Evolutionary conservation across 2,113 vertebrate genomes (phyloP), one percentile per base, ranked within the genome.

Genomic region (Macaca mulatta): DNA sequence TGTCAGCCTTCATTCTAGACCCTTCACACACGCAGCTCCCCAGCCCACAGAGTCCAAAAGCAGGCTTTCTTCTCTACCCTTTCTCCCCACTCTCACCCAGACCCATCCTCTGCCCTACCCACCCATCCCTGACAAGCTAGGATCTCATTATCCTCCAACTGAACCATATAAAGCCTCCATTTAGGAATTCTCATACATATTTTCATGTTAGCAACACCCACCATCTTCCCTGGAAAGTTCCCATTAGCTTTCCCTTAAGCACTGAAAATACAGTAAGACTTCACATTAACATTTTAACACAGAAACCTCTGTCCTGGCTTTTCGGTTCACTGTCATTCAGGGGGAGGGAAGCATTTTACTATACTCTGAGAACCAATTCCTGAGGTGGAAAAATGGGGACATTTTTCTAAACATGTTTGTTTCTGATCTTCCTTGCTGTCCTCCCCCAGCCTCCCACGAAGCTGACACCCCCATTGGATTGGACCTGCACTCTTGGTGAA

Each of bases 181-280:
- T 98, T 79, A 98, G 80, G 50, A 95, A 84, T 61, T 90, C 95
- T 96, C 92, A 93, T 93, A 80, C 92, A 97, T 93, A 97, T 96
- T 92, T 93, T 57, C 93, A 95, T 80, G 75, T 84, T 87, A 75
- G 72, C 93, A 88, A 78, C 97, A 93, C 92, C 96, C 89, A 87
- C 90, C 75, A 83, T 85, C 92, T 92, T 97, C 97, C 79, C 94
- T 81, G 95, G 85, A 96, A 92, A 93, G 55, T 89, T 94, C 93
- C 79, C 82, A 52, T 94, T 72, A 74, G 85, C 16, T 40, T 84
- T 86, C 78, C 79, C 61, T 96, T 50, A 79, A 87, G 52, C 43
- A 57, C 67, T 94, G 70, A 80, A 86, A 95, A 55, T 67, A 91
- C 93, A 96, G 78, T 72, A 55, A 88, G 85, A 85, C 74, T 80